Percentiles rank a stretch among this genome's conserved stretches.
Conservation (phyloP, 2,113 vertebrate species). For the Abramis brama region DNA sequence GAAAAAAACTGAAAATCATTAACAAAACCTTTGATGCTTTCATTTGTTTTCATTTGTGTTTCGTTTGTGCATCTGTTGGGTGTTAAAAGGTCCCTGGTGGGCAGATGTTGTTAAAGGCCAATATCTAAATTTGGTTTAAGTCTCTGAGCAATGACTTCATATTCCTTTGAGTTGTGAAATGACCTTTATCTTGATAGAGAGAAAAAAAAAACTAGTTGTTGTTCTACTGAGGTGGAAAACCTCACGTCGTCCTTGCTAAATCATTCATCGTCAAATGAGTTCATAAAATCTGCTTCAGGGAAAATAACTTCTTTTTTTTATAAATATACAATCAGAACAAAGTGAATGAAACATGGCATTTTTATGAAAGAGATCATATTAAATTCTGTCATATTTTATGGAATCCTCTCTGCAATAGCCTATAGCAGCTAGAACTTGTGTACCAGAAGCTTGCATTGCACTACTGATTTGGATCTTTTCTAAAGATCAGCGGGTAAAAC, state of each 20-base stretch:
- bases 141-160: constrained; percentile 8
- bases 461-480: constrained; percentile 41
- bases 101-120: constrained; percentile 33
- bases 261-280: background rate
- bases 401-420: constrained; percentile 7
- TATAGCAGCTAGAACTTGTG: constrained; percentile 48
- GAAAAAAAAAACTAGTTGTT: constrained; percentile 15
- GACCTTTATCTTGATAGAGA: constrained; percentile 22
- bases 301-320: background rate
- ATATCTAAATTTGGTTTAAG: constrained; percentile 32
- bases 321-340: constrained; percentile 15
- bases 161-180: constrained; percentile 34
- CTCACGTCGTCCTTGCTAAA: constrained; percentile 1
- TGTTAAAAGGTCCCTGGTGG: constrained; percentile 7
- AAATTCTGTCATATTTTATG: constrained; percentile 28
- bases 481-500: constrained; percentile 46
- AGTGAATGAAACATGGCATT: constrained; percentile 19
- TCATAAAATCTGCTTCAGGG: constrained; percentile 6
- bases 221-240: constrained; percentile 12
- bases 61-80: constrained; percentile 38
- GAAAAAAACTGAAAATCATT: too few relatives aligned
- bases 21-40: background rate
- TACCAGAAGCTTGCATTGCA: constrained; percentile 29
- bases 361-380: background rate
- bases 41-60: constrained; percentile 10